Conservation (phyloP, 2,797 vertebrate genomes). For the Cuculus canorus region DNA sequence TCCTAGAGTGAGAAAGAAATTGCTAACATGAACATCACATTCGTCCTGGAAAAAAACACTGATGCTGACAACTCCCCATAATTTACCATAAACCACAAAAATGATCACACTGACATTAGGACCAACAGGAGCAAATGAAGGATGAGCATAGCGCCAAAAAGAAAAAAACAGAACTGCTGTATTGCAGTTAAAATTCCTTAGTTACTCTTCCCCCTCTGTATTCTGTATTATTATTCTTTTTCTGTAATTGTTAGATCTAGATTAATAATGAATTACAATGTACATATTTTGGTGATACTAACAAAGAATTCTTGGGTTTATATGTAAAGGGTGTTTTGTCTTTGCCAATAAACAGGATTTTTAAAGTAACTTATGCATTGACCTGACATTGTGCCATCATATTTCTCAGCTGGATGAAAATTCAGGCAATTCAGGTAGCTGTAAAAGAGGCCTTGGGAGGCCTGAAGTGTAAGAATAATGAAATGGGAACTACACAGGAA, state of each 20-base stretch:
- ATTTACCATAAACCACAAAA: not conserved
- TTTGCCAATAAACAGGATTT: not conserved
- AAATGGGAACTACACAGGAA: not conserved
- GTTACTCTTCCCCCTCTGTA: fast-evolving
- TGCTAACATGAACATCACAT: not conserved
- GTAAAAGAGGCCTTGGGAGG: not conserved
- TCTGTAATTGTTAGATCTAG: not conserved
- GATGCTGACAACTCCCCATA: not conserved
- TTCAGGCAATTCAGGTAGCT: not conserved
- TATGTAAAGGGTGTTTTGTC: not conserved
- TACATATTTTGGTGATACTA: not conserved
- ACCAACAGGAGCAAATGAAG: not conserved
- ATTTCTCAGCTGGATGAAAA: not conserved
- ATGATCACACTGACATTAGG: not conserved
- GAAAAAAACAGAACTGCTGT: not conserved
- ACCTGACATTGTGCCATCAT: not conserved
- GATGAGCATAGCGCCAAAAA: not conserved
- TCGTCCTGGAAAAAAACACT: not conserved
- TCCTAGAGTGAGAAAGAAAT: not conserved
- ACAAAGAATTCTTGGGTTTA: not conserved
- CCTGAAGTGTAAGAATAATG: not conserved
- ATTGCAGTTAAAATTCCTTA: not conserved
- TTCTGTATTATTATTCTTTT: not conserved
- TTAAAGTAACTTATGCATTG: not conserved
- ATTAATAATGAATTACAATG: not conserved